Conservation (phyloP, 2,888 invertebrate genomes). For the Himalopsyche anomala region DNA sequence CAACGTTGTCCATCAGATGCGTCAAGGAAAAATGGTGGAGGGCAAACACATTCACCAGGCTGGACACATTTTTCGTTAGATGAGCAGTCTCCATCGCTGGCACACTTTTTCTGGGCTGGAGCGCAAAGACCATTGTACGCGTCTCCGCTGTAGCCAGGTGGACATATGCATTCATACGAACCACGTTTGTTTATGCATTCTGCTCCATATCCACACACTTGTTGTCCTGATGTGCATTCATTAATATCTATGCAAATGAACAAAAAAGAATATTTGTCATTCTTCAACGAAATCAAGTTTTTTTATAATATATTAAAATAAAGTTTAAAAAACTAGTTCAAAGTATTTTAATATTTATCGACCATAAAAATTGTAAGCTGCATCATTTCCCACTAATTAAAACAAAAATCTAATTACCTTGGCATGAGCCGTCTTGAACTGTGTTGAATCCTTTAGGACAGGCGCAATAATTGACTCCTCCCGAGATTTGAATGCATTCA, state of each 20-base stretch:
- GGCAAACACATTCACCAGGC: slow-evolving; percentile 93
- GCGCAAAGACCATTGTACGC: slow-evolving; percentile 89
- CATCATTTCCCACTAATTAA: too few species aligned
- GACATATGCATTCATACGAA: slow-evolving; percentile 88
- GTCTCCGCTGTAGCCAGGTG: slow-evolving; percentile 88
- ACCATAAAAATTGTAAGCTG: too few species aligned
- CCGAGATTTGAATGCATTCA: slow-evolving; percentile 92
- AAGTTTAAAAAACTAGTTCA: too few species aligned
- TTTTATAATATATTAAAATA: too few species aligned
- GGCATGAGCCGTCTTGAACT: slow-evolving; percentile 86
- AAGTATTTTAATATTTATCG: too few species aligned
- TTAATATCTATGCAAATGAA: slow-evolving; percentile 79
- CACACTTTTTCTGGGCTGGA: slow-evolving; percentile 88
- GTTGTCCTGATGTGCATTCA: slow-evolving; percentile 86
- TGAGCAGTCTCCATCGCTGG: slow-evolving; percentile 88
- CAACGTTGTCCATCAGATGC: slow-evolving; percentile 89
- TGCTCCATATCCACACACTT: slow-evolving; percentile 90
- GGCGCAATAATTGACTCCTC: slow-evolving; percentile 94
- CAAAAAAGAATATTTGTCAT: not conserved
- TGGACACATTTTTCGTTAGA: slow-evolving; percentile 93
- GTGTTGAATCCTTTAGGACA: slow-evolving; percentile 92
- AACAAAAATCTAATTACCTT: slow-evolving; percentile 69
- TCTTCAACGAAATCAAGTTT: not conserved
- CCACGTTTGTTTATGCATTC: slow-evolving; percentile 89
- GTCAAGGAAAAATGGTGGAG: slow-evolving; percentile 93